A percentile compares a stretch with the other conserved stretches of the same genome.
Conservation (phyloP, 2,797 vertebrate species). For the Macroramphosus scolopax region DNA sequence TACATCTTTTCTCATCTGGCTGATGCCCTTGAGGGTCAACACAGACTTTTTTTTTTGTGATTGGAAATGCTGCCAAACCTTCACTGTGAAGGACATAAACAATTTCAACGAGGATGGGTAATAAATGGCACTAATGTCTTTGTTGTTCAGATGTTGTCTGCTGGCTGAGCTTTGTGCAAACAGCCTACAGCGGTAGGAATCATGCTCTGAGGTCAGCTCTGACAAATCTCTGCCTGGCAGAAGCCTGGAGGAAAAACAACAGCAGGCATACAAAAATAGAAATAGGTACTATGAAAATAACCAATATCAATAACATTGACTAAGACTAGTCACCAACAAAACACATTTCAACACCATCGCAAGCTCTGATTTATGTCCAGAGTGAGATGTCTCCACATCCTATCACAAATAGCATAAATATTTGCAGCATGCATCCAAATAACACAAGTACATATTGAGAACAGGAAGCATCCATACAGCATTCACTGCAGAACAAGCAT, state of each 20-base stretch:
- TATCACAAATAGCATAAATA: too few relatives aligned
- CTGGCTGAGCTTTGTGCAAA: constrained; percentile 40
- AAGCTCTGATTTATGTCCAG: background rate
- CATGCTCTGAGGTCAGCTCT: constrained; percentile 62
- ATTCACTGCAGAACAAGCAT: background rate
- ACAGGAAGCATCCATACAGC: background rate
- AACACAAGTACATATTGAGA: background rate
- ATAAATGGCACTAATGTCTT: constrained; percentile 71
- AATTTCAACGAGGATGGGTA: constrained; percentile 60
- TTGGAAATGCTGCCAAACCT: constrained; percentile 61
- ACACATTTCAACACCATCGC: constrained; percentile 1
- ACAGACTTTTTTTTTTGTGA: constrained; percentile 59
- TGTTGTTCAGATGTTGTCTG: constrained; percentile 55
- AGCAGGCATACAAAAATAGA: constrained; percentile 41
- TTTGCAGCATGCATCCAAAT: background rate
- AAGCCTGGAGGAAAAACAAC: constrained; percentile 46
- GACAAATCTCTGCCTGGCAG: constrained; percentile 54
- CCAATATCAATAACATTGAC: constrained; percentile 50
- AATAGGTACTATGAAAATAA: constrained; percentile 45
- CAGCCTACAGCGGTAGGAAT: constrained; percentile 59
- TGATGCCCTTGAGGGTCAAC: constrained; percentile 73
- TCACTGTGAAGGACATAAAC: constrained; percentile 64
- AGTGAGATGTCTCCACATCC: background rate
- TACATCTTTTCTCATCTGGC: constrained; percentile 73
- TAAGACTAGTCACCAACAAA: constrained; percentile 14